Conservation (phyloP, 1,140 invertebrate genomes). For the Leptinotarsa defecta region DNA sequence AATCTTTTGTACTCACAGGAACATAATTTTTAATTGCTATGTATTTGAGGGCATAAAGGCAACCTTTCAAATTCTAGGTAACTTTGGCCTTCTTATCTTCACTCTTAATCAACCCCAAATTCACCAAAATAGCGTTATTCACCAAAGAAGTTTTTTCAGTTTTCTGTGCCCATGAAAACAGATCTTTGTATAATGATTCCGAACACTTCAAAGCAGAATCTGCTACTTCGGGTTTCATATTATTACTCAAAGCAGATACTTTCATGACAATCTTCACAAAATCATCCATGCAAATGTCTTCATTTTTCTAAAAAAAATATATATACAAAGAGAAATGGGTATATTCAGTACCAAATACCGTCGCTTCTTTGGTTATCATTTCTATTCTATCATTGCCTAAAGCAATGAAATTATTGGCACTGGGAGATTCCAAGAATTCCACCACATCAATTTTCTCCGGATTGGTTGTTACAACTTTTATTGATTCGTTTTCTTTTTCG, state of each 20-base stretch:
- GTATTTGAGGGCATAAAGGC: slow-evolving; percentile 63
- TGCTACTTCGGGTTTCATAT: slow-evolving; percentile 61
- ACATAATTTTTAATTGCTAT: slow-evolving; percentile 60
- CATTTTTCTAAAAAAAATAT: slow-evolving; percentile 47
- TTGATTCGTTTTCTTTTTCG: slow-evolving; percentile 50
- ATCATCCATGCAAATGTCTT: slow-evolving; percentile 57
- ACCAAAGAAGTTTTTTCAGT: slow-evolving; percentile 60
- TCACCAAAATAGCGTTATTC: slow-evolving; percentile 69
- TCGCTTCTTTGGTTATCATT: slow-evolving; percentile 58
- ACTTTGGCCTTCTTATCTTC: slow-evolving; percentile 64
- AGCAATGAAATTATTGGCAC: slow-evolving; percentile 61
- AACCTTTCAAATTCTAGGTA: slow-evolving; percentile 65
- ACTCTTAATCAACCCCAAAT: slow-evolving; percentile 67
- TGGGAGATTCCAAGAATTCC: slow-evolving; percentile 64
- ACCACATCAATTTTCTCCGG: slow-evolving; percentile 53
- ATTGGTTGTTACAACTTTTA: slow-evolving; percentile 31
- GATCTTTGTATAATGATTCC: slow-evolving; percentile 63
- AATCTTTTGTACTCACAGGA: slow-evolving; percentile 60
- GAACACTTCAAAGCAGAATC: slow-evolving; percentile 60
- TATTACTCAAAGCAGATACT: slow-evolving; percentile 62
- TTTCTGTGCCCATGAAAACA: slow-evolving; percentile 63
- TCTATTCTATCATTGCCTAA: slow-evolving; percentile 58
- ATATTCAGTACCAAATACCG: slow-evolving; percentile 45
- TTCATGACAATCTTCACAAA: slow-evolving; percentile 63
- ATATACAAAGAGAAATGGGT: background rate